Evolutionary conservation across 2,797 vertebrate species (phyloP), one percentile per base, ranked within the genome.

Genomic region (Coregonus ussuriensis): DNA sequence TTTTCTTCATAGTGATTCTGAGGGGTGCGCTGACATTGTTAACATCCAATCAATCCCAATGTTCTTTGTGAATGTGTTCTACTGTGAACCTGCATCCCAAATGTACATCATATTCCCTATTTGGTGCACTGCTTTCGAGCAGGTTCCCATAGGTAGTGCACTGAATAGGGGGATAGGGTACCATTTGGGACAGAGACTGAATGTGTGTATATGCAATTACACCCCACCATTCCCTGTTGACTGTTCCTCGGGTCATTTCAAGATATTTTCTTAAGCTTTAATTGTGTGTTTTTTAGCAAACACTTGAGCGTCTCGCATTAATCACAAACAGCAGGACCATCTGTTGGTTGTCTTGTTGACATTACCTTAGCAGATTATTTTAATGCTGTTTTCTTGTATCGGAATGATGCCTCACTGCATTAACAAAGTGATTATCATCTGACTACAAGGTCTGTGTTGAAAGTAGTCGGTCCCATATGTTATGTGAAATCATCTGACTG

Each of bases 261-360:
- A 90, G 84, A 91, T 85, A 79, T 77, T 79, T 53, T 70, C 1
- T 69, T 84, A 33, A 33, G 31, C 31, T 33, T 0, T 3, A 33
- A 33, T 33, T 77, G 83, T 84, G 83, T 87, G 83, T 91, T 92
- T 91, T 25, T 25, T 1, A 25, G 91, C 89, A 91, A 92, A 93
- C 93, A 91, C 89, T 93, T 91, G 83, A 89, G 85, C 90, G 93
- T 87, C 92, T 87, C 92, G 90, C 91, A 93, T 94, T 94, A 94
- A 94, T 94, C 89, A 88, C 88, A 90, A 93, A 91, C 94, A 93
- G 93, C 91, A 80, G 91, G 91, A 91, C 93, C 94, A 94, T 95
- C 94, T 95, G 93, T 92, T 92, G 91, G 91, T 91, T 91, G 91
- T 83, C 93, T 93, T 94, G 94, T 94, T 93, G 92, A 92, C 93